Evolutionary conservation across 2,888 invertebrate species (phyloP).

Genomic region (Hololepta plana): DNA sequence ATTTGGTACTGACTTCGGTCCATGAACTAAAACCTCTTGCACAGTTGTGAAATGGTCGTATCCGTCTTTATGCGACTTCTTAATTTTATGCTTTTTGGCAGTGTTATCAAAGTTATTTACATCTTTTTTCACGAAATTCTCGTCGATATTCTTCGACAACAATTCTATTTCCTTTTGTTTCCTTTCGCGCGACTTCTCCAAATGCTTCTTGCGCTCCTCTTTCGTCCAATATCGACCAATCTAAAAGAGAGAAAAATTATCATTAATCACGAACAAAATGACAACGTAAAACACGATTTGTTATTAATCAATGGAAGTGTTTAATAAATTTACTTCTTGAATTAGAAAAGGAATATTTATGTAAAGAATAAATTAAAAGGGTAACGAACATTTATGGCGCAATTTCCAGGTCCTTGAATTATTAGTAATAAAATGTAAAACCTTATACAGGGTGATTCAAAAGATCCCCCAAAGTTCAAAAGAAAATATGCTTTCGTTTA

Average conservation of each 20-base stretch:
- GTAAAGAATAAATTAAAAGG: too few relatives aligned
- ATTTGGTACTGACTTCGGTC: slow-evolving; percentile 22
- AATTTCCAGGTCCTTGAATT: too few relatives aligned
- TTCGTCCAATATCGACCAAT: slow-evolving; percentile 58
- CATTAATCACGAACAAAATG: too few relatives aligned
- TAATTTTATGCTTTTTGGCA: slow-evolving; percentile 27
- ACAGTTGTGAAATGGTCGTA: slow-evolving; percentile 31
- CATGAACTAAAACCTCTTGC: slow-evolving; percentile 38
- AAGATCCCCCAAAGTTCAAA: too few relatives aligned
- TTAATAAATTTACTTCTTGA: too few relatives aligned
- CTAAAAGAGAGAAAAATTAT: slow-evolving; percentile 14
- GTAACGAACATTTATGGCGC: too few relatives aligned
- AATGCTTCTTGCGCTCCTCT: slow-evolving; percentile 54
- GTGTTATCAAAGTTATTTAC: slow-evolving; percentile 27
- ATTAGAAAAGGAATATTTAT: too few relatives aligned
- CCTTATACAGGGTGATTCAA: too few relatives aligned
- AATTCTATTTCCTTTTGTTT: slow-evolving; percentile 27
- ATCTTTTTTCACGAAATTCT: slow-evolving; percentile 20
- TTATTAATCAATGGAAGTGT: too few relatives aligned
- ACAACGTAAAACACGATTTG: too few relatives aligned
- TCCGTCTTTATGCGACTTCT: slow-evolving; percentile 26
- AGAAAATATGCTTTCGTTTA: too few relatives aligned
- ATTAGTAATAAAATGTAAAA: too few relatives aligned
- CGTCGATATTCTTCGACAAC: slow-evolving; percentile 18
- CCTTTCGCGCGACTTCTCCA: slow-evolving; percentile 49